Conservation (phyloP, 2,888 invertebrate species). For the Epinotia bilunana region DNA sequence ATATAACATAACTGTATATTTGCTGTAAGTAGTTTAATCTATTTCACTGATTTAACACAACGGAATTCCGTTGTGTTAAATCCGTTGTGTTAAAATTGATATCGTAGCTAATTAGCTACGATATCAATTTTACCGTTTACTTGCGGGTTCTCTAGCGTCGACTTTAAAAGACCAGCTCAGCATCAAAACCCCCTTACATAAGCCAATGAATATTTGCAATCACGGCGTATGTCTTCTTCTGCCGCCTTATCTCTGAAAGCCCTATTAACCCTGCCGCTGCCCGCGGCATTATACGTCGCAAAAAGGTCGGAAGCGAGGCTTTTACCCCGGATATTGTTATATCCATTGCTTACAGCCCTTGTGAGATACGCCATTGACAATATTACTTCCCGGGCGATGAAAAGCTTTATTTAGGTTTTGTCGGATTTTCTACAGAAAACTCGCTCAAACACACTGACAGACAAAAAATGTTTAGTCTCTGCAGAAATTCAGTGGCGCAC, state of each 20-base stretch:
- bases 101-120: too few species aligned
- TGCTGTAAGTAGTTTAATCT: too few species aligned
- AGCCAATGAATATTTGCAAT: constrained; percentile 29
- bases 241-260: constrained; percentile 29
- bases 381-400: constrained; percentile 21
- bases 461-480: background rate
- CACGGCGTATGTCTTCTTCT: constrained; percentile 17
- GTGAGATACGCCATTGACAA: constrained; percentile 24
- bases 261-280: constrained; percentile 34
- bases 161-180: background rate
- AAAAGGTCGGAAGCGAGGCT: constrained; percentile 46
- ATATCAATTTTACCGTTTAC: background rate
- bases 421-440: background rate
- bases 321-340: constrained; percentile 46
- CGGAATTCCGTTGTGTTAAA: too few species aligned
- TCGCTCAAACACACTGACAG: background rate
- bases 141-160: background rate
- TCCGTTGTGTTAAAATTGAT: too few species aligned
- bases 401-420: background rate
- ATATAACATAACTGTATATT: too few species aligned
- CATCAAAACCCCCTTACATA: background rate
- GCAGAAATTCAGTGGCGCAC: too few species aligned
- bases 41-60: background rate
- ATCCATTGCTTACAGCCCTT: constrained; percentile 32
- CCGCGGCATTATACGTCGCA: constrained; percentile 14